Percentiles rank a stretch among this genome's conserved stretches.
Conservation (phyloP, 2,888 invertebrate genomes). For the Sarcophaga caerulescens region DNA sequence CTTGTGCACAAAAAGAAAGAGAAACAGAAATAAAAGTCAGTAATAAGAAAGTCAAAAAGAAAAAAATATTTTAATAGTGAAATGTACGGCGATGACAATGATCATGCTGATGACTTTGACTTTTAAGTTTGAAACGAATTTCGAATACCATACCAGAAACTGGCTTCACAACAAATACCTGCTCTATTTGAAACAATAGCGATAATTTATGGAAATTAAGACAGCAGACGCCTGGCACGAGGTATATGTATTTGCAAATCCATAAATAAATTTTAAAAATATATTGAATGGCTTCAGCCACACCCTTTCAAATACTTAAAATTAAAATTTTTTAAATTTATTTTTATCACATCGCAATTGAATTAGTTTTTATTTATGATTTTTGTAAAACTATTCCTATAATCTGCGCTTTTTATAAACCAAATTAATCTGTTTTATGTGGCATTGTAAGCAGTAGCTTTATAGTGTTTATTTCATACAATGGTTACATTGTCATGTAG, state of each 20-base stretch:
- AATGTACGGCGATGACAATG: not conserved
- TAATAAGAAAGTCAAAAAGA: not conserved
- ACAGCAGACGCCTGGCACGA: slow-evolving; percentile 5
- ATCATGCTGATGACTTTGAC: not conserved
- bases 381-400: not conserved
- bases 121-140: slow-evolving; percentile 9
- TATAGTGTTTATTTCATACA: not conserved
- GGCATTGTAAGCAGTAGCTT: not conserved
- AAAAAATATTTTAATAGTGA: not conserved
- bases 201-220: slow-evolving; percentile 2
- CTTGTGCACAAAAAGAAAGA: not conserved
- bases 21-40: not conserved
- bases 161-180: not conserved
- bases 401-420: not conserved
- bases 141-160: slow-evolving; percentile 10
- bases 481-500: not conserved
- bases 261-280: slow-evolving; percentile 10
- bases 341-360: not conserved
- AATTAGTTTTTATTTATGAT: not conserved
- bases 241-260: not conserved
- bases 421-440: not conserved
- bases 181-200: not conserved
- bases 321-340: too few species aligned
- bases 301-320: not conserved
- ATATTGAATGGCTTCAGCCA: not conserved